phyloP scores from a whole-genome alignment of 2,113 vertebrate genomes.

The Microtus richardsoni region DNA sequence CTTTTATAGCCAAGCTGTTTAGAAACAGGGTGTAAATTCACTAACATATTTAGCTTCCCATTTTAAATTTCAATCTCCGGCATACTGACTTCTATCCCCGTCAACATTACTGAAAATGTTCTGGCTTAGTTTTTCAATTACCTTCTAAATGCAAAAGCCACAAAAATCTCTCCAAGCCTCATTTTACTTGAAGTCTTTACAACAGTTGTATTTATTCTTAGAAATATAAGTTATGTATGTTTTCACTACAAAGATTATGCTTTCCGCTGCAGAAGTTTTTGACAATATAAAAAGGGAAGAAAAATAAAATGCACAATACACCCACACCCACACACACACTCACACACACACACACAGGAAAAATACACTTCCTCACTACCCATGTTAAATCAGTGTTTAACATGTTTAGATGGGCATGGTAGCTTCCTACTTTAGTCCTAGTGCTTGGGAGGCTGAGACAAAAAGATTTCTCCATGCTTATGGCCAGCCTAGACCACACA shows the following conservation, averaged over 20 bases:
- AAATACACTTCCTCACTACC: neutral
- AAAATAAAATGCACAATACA: neutral
- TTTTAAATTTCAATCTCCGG: slow-evolving; percentile 61
- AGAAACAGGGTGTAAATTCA: slow-evolving; percentile 29
- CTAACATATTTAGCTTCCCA: slow-evolving; percentile 37
- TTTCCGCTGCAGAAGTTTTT: neutral
- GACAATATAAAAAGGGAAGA: neutral
- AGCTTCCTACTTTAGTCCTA: neutral
- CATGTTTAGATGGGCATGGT: neutral
- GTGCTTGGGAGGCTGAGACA: neutral
- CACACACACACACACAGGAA: too few species aligned
- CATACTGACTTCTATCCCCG: slow-evolving; percentile 20
- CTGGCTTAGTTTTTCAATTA: slow-evolving; percentile 32
- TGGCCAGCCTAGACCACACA: too few species aligned
- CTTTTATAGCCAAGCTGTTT: slow-evolving; percentile 47
- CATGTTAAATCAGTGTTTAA: neutral
- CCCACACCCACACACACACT: too few species aligned
- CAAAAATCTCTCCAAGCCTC: neutral
- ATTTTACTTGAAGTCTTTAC: neutral
- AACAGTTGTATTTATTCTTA: slow-evolving; percentile 40
- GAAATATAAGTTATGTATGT: neutral
- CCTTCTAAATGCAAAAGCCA: slow-evolving; percentile 14
- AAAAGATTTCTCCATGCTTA: neutral
- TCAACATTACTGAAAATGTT: neutral
- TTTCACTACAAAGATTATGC: neutral